phyloP scores from a whole-genome alignment of 2,797 vertebrate genomes.

The Loriculus beryllinus region DNA sequence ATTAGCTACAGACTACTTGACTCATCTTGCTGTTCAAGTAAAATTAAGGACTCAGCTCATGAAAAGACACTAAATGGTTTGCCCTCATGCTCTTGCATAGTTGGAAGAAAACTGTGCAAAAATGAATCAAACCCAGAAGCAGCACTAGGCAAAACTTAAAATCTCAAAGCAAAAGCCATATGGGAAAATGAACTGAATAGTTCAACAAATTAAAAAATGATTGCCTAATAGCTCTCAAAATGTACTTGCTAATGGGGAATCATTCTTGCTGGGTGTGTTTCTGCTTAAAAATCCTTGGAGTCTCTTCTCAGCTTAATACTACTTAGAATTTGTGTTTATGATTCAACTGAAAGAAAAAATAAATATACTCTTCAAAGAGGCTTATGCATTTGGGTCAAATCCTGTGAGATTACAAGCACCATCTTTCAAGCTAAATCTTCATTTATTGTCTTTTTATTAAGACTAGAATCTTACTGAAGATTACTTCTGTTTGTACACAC shows the following conservation, averaged over 20 bases:
- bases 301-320: background rate
- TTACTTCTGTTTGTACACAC: background rate
- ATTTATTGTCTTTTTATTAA: background rate
- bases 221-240: background rate
- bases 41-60: background rate
- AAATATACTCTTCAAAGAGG: background rate
- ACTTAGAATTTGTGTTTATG: background rate
- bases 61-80: background rate
- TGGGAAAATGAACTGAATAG: background rate
- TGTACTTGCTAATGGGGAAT: background rate
- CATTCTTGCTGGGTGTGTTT: background rate
- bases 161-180: background rate
- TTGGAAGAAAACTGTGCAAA: background rate
- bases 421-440: background rate
- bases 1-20: background rate
- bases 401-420: background rate
- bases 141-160: background rate
- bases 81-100: background rate
- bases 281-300: background rate
- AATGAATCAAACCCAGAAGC: background rate
- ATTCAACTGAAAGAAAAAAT: background rate
- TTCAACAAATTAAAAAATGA: background rate
- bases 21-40: background rate
- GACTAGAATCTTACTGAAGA: background rate
- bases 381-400: background rate